Conservation (phyloP, 2,113 vertebrate genomes). For the Nycticorax nycticorax region DNA sequence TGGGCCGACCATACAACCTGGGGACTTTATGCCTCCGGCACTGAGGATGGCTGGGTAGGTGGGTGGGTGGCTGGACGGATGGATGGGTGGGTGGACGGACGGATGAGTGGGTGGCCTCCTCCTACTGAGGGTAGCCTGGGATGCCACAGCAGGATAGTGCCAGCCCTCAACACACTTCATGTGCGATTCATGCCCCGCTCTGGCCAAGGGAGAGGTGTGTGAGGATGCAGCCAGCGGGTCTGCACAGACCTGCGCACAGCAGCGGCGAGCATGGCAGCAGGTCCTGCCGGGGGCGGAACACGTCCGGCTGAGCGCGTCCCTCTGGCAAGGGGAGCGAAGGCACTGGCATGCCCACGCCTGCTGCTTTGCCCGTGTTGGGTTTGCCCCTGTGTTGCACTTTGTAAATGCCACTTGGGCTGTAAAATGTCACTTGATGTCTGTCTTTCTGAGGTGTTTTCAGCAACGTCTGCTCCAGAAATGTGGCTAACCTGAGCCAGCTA, state of each 20-base stretch:
- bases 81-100: not conserved
- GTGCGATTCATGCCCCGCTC: not conserved
- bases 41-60: accelerated
- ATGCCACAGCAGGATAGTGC: not conserved
- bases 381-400: not conserved
- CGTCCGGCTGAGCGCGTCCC: accelerated
- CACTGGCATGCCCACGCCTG: not conserved
- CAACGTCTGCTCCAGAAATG: not conserved
- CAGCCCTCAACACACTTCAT: not conserved
- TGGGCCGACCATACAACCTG: not conserved
- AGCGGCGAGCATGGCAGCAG: accelerated
- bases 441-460: not conserved
- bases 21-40: not conserved
- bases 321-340: not conserved
- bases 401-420: slow-evolving; percentile 21
- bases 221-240: not conserved
- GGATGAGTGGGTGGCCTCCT: not conserved
- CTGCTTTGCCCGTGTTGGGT: not conserved
- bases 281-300: not conserved
- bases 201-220: not conserved
- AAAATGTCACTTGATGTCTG: not conserved
- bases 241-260: not conserved
- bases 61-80: not conserved
- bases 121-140: not conserved
- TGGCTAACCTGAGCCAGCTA: not conserved